Percentiles rank a stretch among this genome's conserved stretches.
Conservation (phyloP, 2,113 vertebrate genomes). For the Ammodramus savannarum region DNA sequence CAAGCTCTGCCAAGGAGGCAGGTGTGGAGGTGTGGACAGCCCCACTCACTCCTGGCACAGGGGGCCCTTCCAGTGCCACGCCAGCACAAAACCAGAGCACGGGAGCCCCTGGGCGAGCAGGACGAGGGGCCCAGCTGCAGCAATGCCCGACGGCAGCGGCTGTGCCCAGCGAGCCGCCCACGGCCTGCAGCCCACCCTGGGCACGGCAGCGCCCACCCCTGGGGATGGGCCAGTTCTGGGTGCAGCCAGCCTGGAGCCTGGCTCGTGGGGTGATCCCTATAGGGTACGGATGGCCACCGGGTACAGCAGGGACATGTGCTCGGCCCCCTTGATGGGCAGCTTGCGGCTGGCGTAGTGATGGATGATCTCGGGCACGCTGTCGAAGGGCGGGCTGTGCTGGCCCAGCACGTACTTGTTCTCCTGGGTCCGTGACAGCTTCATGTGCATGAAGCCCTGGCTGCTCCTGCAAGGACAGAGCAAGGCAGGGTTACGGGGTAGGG, state of each 20-base stretch:
- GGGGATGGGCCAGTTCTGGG: background rate
- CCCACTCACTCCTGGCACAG: background rate
- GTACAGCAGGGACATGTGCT: constrained; percentile 98
- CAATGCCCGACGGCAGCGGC: background rate
- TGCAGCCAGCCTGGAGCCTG: background rate
- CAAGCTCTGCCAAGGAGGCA: background rate
- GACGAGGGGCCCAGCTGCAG: background rate
- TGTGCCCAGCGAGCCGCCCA: background rate
- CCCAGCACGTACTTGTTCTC: constrained; percentile 96
- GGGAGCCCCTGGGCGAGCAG: background rate
- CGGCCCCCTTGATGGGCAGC: constrained; percentile 97
- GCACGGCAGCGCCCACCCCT: background rate
- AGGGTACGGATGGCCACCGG: constrained; percentile 95
- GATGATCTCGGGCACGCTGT: constrained; percentile 95
- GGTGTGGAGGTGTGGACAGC: background rate
- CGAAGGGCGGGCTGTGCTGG: constrained; percentile 94
- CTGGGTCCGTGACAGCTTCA: constrained; percentile 95
- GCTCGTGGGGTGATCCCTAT: constrained; percentile 63
- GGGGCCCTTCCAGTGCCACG: background rate
- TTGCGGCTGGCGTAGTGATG: constrained; percentile 97
- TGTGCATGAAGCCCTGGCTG: constrained; percentile 99
- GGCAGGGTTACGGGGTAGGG: background rate
- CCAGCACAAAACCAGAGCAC: background rate
- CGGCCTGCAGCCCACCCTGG: background rate
- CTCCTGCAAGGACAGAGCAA: constrained; percentile 79